Base-by-base conservation (phyloP, 2,888 invertebrate genomes). In the Hyalella azteca region DNA sequence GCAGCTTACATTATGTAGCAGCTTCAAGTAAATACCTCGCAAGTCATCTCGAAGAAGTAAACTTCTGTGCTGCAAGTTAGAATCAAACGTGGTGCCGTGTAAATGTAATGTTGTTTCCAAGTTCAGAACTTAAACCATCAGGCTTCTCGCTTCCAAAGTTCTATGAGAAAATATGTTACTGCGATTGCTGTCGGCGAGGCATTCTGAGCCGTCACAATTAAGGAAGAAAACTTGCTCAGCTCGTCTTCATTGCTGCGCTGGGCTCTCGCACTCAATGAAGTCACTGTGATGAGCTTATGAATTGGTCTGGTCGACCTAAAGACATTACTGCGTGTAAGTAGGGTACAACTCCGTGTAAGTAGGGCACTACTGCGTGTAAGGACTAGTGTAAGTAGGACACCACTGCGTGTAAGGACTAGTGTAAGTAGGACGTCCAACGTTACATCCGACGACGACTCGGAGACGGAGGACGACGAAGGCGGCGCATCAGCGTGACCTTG, bases 101-200 rank as follows among this genome's bases (percentile, higher is more conserved):
- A 66, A 66, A 66, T 66, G 66, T 29, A 29, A 66, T 36, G 66
- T 36, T 66, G 66, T 66, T 66, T 36, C 66, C 32, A 66, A 66
- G 66, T 66, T 66, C 66, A 66, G 36, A 66, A 66, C 39, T 66
- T 36, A 39, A 66, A 66, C 66, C 66, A 66, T 66, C 66, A 66
- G 66, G 66, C 66, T 66, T 32, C 66, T 66, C 66, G 66, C 66
- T 32, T 36, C 66, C 29, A 36, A 66, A 66, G 36, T 66, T 66
- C 36, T 32, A 66, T n/a, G 66, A 36, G 66, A 66, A 66, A 66
- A 66, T n/a, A n/a, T 66, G 66, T 36, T 36, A 36, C 66, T 66
- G 66, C 66, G 66, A 66, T 66, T 66, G 66, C 66, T 36, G 66
- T 66, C 66, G 66, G 66, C 66, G 36, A 32, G 32, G 66, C 66